Base-by-base conservation (phyloP, 1,140 invertebrate genomes). In the Pseudomyrmex flavicornis region DNA sequence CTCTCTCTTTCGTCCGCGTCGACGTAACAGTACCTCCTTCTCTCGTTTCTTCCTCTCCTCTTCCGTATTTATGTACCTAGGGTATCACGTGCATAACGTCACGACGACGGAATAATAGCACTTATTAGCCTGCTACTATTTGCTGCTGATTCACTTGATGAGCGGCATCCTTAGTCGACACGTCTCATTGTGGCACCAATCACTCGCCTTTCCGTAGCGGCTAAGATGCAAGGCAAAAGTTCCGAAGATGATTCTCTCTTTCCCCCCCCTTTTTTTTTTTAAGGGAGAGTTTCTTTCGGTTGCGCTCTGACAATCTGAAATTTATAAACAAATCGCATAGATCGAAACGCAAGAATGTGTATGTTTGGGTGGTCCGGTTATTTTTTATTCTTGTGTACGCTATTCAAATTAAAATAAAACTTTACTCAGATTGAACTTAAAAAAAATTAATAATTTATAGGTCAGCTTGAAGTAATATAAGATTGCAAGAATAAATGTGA, bases 61-160 rank as follows among this genome's bases (percentile, higher is more conserved):
- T 88, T 88, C 87, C 86, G 86, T 85, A 88, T 88, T 85, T 85
- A 85, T 84, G 87, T 85, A 66, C 61, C 50, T 56, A 65, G 35
- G 76, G 76, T 80, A 88, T 75, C 85, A 76, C 86, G 85, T 63
- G 86, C 82, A 80, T 65, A 73, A 80, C 69, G 79, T 66, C 76
- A 52, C 56, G 76, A 66, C 85, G 63, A 74, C 35, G 73, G 86
- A 88, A 88, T 88, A 88, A 89, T 86, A 82, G 65, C 84, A 80
- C 86, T 89, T 89, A 89, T 89, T 89, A 89, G 84, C 75, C 65
- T 84, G 88, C 88, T 89, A 89, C 88, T 83, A 89, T 88, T 89
- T 88, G 88, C 88, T 80, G 84, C 70, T 82, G 84, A 89, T 89
- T 89, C 87, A 88, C 88, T 82, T 89, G 88, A 89, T 89, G 88